phyloP scores from a whole-genome alignment of 1,140 invertebrate genomes.

The Drosophila busckii region DNA sequence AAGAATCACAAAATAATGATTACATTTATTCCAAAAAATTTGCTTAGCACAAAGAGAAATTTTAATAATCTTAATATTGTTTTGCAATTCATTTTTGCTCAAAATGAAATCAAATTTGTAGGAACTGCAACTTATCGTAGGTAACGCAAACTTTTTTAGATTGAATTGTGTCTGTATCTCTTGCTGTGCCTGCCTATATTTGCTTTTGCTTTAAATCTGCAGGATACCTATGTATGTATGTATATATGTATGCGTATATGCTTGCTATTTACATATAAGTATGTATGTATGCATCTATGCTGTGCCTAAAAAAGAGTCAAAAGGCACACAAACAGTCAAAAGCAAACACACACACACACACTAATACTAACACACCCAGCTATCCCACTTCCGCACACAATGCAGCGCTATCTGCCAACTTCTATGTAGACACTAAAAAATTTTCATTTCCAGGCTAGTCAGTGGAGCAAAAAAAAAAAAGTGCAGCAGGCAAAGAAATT shows the following conservation, averaged over 20 bases:
- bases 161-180: too few relatives aligned
- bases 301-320: constrained; percentile 34
- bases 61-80: too few relatives aligned
- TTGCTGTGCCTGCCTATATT: constrained; percentile 31
- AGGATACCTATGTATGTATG: constrained; percentile 2
- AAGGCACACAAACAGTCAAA: constrained; percentile 60
- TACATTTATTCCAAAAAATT: too few relatives aligned
- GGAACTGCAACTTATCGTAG: too few relatives aligned
- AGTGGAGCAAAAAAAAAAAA: constrained; percentile 21
- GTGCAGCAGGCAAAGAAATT: constrained; percentile 24
- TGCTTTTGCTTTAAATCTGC: too few relatives aligned
- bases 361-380: constrained; percentile 68
- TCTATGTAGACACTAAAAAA: constrained; percentile 74
- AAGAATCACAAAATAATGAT: too few relatives aligned
- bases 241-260: constrained; percentile 4
- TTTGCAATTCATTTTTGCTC: too few relatives aligned
- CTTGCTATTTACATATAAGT: too few relatives aligned
- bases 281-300: constrained; percentile 34
- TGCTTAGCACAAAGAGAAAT: too few relatives aligned
- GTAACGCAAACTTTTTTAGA: too few relatives aligned
- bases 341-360: constrained; percentile 55
- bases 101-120: too few relatives aligned
- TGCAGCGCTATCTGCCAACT: constrained; percentile 48
- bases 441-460: constrained; percentile 69
- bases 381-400: constrained; percentile 5